These are phyloP conservation scores for Akabosia matsudoensis DNA, from an alignment of 1,140 invertebrate genomes.

Conservation along the genomic window DNA sequence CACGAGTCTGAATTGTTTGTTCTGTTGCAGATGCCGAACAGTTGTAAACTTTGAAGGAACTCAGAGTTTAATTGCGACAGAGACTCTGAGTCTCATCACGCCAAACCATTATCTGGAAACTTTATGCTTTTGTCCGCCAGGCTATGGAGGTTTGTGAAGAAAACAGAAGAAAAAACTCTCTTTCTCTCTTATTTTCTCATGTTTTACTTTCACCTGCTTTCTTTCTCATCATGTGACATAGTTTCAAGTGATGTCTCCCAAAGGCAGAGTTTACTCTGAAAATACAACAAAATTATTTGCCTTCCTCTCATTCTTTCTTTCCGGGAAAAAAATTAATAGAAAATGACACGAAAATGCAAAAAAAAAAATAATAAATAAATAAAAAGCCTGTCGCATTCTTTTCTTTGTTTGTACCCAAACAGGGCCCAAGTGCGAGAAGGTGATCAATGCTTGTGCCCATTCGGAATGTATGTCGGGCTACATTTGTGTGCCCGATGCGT, in stretches of 20 bases:
- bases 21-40: conserved; percentile 43
- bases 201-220: background rate
- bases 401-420: no score
- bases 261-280: no score
- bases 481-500: conserved; percentile 70
- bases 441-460: conserved; percentile 72
- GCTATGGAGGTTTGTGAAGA: conserved; percentile 40
- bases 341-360: no score
- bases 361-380: no score
- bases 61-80: conserved; percentile 45
- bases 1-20: background rate
- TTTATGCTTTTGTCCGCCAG: conserved; percentile 39
- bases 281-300: background rate
- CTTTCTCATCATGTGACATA: conserved; percentile 21
- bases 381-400: no score
- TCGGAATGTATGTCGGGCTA: conserved; percentile 69
- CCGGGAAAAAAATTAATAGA: no score
- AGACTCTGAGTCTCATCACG: conserved; percentile 46
- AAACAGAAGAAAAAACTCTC: no score
- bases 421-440: conserved; percentile 56
- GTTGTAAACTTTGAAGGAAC: conserved; percentile 45
- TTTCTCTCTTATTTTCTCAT: no score
- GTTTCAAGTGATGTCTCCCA: conserved; percentile 46
- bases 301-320: conserved; percentile 4
- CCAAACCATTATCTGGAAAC: conserved; percentile 46